Percentiles rank a stretch among this genome's conserved stretches.
Conservation (phyloP, 2,113 vertebrate genomes). For the Passer domesticus region DNA sequence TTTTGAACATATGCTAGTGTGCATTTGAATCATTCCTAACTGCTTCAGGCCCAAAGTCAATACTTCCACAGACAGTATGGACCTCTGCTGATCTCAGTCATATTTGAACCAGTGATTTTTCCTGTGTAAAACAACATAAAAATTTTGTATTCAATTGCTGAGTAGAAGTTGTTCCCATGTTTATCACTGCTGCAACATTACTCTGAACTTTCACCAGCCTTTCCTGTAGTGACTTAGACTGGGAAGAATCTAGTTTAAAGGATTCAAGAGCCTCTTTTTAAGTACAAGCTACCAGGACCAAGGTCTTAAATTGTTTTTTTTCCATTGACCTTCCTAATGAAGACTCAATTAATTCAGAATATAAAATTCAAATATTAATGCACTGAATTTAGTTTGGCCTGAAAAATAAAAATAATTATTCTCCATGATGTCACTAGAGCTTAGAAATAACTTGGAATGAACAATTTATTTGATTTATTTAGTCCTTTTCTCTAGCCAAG, state of each 20-base stretch:
- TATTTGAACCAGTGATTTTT: background rate
- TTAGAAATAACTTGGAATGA: background rate
- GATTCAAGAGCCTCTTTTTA: background rate
- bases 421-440: background rate
- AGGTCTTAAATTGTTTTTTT: background rate
- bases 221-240: background rate
- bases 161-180: background rate
- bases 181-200: background rate
- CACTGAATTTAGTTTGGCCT: background rate
- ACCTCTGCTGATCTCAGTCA: background rate
- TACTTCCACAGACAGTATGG: background rate
- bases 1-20: background rate
- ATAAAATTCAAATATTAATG: conserved; percentile 30
- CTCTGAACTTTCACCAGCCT: background rate
- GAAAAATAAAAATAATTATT: conserved; percentile 15
- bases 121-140: background rate
- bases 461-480: conserved; percentile 2
- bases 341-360: conserved; percentile 1
- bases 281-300: background rate
- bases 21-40: background rate
- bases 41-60: background rate
- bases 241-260: background rate
- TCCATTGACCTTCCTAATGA: background rate
- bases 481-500: background rate
- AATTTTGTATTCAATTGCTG: background rate